Evolutionary conservation across 2,797 vertebrate species (phyloP).

Genomic region (Malacoctenus gilli): DNA sequence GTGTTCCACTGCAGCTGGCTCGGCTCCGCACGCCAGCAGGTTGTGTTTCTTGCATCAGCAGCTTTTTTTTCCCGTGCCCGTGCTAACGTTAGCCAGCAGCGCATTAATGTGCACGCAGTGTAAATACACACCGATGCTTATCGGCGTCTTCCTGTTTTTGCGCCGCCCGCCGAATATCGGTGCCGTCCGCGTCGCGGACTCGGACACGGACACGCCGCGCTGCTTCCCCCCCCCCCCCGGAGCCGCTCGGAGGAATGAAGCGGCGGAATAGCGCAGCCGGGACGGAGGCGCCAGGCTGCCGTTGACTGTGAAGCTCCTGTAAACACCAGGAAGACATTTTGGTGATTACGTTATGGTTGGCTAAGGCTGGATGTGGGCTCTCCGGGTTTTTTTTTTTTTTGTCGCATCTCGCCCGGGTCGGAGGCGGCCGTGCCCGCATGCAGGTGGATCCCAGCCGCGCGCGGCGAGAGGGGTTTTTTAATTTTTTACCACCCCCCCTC

Average conservation of each 20-base stretch:
- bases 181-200: no score
- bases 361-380: constrained; percentile 46
- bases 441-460: neutral
- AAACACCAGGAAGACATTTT: constrained; percentile 73
- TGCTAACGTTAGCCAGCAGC: constrained; percentile 57
- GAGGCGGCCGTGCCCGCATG: neutral
- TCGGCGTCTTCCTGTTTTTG: no score
- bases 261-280: neutral
- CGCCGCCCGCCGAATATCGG: no score
- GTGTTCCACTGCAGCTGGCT: constrained; percentile 56
- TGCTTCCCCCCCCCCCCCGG: no score
- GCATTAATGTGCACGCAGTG: constrained; percentile 48
- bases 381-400: constrained; percentile 40
- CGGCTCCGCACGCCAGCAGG: constrained; percentile 49
- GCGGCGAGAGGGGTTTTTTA: neutral
- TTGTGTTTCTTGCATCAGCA: constrained; percentile 76
- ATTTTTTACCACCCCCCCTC: constrained; percentile 21
- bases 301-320: constrained; percentile 37
- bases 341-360: constrained; percentile 58
- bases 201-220: no score
- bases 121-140: no score
- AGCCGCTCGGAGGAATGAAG: no score
- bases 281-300: neutral
- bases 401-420: constrained; percentile 57
- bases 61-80: no score